Evolutionary conservation across 2,888 invertebrate genomes (phyloP).

Genomic region (Hyles lineata): DNA sequence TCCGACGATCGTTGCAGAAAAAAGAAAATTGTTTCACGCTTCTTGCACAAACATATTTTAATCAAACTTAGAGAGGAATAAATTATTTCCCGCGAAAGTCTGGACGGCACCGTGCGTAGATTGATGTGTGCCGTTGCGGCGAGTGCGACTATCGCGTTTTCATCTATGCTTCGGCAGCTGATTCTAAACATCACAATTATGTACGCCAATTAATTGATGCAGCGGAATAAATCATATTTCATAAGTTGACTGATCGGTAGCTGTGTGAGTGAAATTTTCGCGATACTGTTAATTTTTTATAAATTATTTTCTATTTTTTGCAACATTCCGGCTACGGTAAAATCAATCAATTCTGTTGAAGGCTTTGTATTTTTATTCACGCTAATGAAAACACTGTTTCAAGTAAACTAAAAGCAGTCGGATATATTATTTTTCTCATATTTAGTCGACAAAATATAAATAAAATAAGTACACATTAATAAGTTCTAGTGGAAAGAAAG

Average conservation of each 20-base stretch:
- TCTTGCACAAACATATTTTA: conserved; percentile 79
- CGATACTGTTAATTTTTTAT: neutral
- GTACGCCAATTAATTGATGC: conserved; percentile 54
- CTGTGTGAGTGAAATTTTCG: conserved; percentile 37
- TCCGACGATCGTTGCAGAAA: conserved; percentile 64
- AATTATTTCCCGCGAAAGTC: conserved; percentile 81
- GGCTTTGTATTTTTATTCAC: neutral
- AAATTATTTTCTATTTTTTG: neutral
- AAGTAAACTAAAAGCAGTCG: too few species aligned
- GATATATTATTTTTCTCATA: too few species aligned
- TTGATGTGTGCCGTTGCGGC: conserved; percentile 61
- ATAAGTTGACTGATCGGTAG: conserved; percentile 8
- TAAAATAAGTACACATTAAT: too few species aligned
- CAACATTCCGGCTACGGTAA: neutral
- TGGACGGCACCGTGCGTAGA: conserved; percentile 60
- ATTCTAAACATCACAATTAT: conserved; percentile 65
- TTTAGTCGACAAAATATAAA: too few species aligned
- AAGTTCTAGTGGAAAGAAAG: too few species aligned
- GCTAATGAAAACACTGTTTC: neutral
- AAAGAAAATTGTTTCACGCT: conserved; percentile 84
- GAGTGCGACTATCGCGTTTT: conserved; percentile 69
- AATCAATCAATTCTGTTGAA: neutral
- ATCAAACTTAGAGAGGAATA: conserved; percentile 76
- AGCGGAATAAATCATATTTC: conserved; percentile 30
- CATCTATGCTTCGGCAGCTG: conserved; percentile 65